Conservation (phyloP, 2,888 invertebrate genomes). For the Drosophila ustulata region DNA sequence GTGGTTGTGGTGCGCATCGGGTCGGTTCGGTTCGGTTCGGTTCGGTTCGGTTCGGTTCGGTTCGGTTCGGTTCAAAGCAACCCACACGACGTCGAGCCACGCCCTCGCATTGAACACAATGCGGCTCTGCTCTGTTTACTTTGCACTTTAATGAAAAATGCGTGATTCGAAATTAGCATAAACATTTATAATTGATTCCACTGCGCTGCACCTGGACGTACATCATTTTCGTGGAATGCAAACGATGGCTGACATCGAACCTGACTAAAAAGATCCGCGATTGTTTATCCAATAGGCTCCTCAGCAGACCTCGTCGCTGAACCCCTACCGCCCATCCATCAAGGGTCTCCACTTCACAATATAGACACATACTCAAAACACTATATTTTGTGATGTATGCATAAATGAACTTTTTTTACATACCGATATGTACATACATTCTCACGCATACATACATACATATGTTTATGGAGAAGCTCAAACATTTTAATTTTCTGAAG, state of each 20-base stretch:
- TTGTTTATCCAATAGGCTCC: not conserved
- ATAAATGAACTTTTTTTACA: no score
- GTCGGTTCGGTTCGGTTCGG: conserved; percentile 3
- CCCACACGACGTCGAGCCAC: conserved; percentile 37
- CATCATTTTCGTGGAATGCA: not conserved
- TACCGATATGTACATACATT: no score
- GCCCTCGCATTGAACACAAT: conserved; percentile 39
- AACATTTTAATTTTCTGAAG: no score
- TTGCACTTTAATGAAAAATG: conserved; percentile 67
- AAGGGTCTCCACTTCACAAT: no score
- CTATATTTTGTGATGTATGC: no score
- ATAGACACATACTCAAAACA: no score
- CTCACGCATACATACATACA: no score
- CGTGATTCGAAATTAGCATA: conserved; percentile 67
- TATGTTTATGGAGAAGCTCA: no score
- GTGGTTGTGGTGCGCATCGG: not conserved
- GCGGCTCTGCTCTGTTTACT: conserved; percentile 42
- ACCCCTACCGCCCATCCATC: no score
- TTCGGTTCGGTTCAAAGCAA: conserved; percentile 31
- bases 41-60: not conserved
- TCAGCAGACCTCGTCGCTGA: no score
- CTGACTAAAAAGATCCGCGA: not conserved
- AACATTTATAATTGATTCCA: conserved; percentile 66
- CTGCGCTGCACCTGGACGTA: conserved; percentile 12
- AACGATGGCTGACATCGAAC: not conserved